These are phyloP conservation scores for Riparia riparia DNA, from an alignment of 2,113 vertebrate genomes.

Conservation along the genomic window DNA sequence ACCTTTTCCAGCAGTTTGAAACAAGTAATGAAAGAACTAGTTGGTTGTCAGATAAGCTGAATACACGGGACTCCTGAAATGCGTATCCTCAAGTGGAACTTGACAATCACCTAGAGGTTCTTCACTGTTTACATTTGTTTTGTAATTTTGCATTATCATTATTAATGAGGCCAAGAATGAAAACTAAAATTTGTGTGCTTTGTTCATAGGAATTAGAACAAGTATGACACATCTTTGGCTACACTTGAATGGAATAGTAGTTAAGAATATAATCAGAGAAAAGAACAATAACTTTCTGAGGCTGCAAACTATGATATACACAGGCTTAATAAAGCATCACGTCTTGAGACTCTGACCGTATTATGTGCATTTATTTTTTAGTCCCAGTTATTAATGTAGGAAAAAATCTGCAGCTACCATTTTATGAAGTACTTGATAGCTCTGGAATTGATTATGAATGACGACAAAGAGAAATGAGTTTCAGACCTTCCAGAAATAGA, in stretches of 20 bases:
- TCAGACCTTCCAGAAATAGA: constrained; percentile 1
- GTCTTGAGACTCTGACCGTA: background rate
- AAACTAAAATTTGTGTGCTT: background rate
- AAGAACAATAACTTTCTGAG: constrained; percentile 32
- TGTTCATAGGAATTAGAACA: constrained; percentile 22
- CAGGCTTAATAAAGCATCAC: background rate
- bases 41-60: background rate
- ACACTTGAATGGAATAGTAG: constrained; percentile 15
- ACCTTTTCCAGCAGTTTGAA: background rate
- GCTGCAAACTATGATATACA: background rate
- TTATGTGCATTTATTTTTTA: background rate
- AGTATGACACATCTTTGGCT: background rate
- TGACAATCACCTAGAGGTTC: background rate
- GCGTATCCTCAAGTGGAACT: background rate
- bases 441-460: constrained; percentile 29
- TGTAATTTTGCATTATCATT: background rate
- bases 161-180: background rate
- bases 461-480: constrained; percentile 1
- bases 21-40: background rate
- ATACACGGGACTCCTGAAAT: background rate
- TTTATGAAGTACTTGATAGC: constrained; percentile 15
- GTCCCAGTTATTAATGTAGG: background rate
- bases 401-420: background rate
- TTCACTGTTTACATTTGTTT: background rate
- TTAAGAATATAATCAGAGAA: background rate